Conservation (phyloP, 1,140 invertebrate genomes). For the Drosophila kikkawai region DNA sequence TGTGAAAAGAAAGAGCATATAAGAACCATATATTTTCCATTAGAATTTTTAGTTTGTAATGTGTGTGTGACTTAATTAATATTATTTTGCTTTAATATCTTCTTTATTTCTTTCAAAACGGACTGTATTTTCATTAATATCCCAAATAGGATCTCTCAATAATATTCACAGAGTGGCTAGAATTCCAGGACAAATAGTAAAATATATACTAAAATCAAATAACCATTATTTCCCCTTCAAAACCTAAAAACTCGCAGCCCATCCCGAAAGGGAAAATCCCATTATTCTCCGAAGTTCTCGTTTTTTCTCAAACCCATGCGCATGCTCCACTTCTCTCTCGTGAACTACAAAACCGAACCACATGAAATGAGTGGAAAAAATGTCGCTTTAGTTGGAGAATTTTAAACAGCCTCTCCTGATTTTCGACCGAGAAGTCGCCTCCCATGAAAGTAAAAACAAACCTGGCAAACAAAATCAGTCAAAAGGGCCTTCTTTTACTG, state of each 20-base stretch:
- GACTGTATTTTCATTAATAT: no score
- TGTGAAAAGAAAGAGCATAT: no score
- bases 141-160: not conserved
- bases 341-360: constrained; percentile 49
- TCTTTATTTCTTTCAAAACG: not conserved
- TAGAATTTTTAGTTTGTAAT: no score
- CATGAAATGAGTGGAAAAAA: constrained; percentile 23
- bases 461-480: constrained; percentile 41
- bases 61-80: no score
- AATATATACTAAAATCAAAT: not conserved
- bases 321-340: constrained; percentile 6
- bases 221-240: constrained; percentile 1
- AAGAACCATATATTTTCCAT: no score
- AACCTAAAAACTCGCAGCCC: not conserved
- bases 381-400: constrained; percentile 40
- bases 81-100: no score
- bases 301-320: not conserved
- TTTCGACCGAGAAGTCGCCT: not conserved
- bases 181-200: not conserved
- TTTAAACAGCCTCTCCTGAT: constrained; percentile 4
- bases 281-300: not conserved
- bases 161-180: no score
- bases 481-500: constrained; percentile 42
- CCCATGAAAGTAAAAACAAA: constrained; percentile 62
- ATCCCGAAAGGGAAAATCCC: constrained; percentile 19